Conservation (phyloP, 2,888 invertebrate genomes). For the Galerucella pusilla region DNA sequence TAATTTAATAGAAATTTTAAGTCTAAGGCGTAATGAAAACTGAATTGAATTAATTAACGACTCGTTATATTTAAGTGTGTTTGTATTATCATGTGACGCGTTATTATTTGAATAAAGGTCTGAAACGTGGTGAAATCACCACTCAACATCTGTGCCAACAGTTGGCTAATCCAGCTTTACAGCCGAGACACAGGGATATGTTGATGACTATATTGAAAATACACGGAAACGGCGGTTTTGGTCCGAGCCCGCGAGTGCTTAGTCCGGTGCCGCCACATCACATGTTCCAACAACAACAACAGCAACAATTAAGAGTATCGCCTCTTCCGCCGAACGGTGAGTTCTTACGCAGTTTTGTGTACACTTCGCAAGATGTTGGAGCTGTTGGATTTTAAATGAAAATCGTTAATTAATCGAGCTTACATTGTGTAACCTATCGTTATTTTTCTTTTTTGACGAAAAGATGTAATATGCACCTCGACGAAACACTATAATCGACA, state of each 20-base stretch:
- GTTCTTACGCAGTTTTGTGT: constrained; percentile 35
- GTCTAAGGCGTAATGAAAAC: no score
- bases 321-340: constrained; percentile 73
- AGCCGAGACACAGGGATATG: constrained; percentile 79
- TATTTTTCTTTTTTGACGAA: background rate
- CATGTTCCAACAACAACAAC: constrained; percentile 67
- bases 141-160: constrained; percentile 81
- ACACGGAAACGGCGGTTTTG: constrained; percentile 58
- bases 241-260: constrained; percentile 60
- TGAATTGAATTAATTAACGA: no score
- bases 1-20: no score
- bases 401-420: background rate
- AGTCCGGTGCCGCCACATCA: constrained; percentile 64
- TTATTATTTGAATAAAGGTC: constrained; percentile 65
- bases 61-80: no score
- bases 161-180: constrained; percentile 78
- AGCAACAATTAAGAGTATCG: constrained; percentile 69
- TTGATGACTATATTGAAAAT: constrained; percentile 75
- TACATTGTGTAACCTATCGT: background rate
- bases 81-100: background rate
- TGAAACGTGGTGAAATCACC: constrained; percentile 82
- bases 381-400: constrained; percentile 1
- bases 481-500: no score
- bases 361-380: background rate
- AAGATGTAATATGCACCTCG: no score